Conservation (phyloP, 2,113 vertebrate species). For the Vulpes lagopus region DNA sequence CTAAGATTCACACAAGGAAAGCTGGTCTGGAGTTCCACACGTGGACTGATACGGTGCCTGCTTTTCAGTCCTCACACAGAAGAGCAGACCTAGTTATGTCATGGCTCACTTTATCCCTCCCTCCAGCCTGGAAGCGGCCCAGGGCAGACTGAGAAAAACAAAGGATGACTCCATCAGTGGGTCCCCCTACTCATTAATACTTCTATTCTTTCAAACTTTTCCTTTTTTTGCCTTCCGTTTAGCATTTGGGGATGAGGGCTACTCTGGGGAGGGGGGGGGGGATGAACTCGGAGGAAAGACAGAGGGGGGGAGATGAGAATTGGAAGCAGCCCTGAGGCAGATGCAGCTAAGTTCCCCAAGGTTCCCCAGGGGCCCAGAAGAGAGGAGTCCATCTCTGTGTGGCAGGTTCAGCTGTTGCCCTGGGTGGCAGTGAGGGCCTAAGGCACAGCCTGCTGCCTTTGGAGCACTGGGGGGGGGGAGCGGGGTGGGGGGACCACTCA, state of each 20-base stretch:
- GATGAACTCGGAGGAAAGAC: not conserved
- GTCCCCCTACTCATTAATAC: not conserved
- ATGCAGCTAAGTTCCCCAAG: not conserved
- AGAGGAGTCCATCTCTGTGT: not conserved
- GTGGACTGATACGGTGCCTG: not conserved
- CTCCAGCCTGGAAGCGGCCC: not conserved
- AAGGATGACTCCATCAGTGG: not conserved
- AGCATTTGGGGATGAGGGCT: not conserved
- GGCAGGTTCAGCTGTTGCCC: not conserved
- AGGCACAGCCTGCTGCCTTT: not conserved
- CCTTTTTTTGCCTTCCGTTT: not conserved
- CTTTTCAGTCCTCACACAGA: not conserved
- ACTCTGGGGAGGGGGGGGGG: not conserved
- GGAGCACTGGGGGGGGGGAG: not conserved
- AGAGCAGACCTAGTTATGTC: not conserved
- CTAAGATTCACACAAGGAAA: not conserved
- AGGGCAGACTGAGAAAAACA: conserved; percentile 16
- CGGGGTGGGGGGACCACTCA: not conserved
- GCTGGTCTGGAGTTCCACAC: not conserved
- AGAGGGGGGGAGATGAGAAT: not conserved
- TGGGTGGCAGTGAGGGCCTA: not conserved
- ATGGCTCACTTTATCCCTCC: not conserved
- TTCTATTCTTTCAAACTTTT: not conserved
- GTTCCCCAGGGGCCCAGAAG: not conserved
- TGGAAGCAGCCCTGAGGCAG: not conserved